Percentiles rank a stretch among this genome's conserved stretches.
Conservation (phyloP, 1,140 invertebrate species). For the Drosophila trapezifrons region DNA sequence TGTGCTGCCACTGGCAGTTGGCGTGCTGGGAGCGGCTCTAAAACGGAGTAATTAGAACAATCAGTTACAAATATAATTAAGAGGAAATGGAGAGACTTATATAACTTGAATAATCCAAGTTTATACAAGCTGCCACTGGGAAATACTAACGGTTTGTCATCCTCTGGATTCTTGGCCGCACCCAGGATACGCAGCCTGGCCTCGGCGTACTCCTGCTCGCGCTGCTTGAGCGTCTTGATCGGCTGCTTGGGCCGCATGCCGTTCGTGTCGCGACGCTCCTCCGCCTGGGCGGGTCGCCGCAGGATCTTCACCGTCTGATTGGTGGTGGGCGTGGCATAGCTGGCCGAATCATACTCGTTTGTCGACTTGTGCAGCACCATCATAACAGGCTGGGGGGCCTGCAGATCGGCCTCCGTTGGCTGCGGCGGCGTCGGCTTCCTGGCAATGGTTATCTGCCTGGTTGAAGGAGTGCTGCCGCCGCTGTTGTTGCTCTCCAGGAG, state of each 20-base stretch:
- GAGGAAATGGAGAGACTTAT: no score
- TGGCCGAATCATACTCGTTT: constrained; percentile 86
- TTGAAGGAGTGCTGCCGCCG: constrained; percentile 64
- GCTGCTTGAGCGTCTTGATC: constrained; percentile 93
- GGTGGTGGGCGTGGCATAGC: constrained; percentile 86
- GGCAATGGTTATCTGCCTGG: constrained; percentile 85
- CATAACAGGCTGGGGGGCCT: constrained; percentile 66
- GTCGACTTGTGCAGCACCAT: constrained; percentile 77
- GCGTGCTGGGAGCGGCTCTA: constrained; percentile 43
- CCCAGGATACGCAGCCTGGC: constrained; percentile 93
- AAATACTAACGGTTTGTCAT: constrained; percentile 87
- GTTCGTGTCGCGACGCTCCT: constrained; percentile 86
- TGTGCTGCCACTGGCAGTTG: constrained; percentile 26
- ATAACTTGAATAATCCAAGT: no score
- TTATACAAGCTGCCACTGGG: no score
- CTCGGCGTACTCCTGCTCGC: constrained; percentile 94
- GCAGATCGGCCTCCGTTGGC: constrained; percentile 65
- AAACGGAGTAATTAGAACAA: constrained; percentile 1
- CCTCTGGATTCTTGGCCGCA: constrained; percentile 90
- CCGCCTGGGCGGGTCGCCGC: constrained; percentile 88
- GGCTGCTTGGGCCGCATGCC: constrained; percentile 87
- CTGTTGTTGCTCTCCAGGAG: constrained; percentile 46
- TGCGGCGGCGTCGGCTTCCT: constrained; percentile 73
- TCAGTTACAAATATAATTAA: not conserved
- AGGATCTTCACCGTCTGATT: constrained; percentile 92